A percentile compares a stretch with the other conserved stretches of the same genome.
Conservation (phyloP, 2,888 invertebrate species). For the Actias luna region DNA sequence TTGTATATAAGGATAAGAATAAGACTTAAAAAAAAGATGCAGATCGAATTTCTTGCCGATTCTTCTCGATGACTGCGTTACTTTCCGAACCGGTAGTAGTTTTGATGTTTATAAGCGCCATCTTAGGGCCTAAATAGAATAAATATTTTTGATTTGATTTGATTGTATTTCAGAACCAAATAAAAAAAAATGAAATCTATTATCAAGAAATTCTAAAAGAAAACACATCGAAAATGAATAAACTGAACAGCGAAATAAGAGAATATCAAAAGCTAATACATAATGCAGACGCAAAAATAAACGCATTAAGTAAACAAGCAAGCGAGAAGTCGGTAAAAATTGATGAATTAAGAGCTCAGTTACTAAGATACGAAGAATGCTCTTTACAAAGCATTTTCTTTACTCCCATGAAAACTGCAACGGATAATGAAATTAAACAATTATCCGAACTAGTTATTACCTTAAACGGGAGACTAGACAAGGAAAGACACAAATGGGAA, state of each 20-base stretch:
- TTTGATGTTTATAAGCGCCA: no score
- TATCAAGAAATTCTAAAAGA: conserved; percentile 77
- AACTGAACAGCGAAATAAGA: conserved; percentile 62
- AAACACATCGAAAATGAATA: conserved; percentile 73
- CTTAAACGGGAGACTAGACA: conserved; percentile 80
- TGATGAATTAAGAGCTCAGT: conserved; percentile 69
- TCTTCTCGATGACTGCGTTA: no score
- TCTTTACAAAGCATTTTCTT: conserved; percentile 75
- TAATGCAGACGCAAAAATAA: conserved; percentile 75
- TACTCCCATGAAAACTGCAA: conserved; percentile 78
- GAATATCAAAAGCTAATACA: conserved; percentile 67
- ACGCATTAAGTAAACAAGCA: conserved; percentile 71
- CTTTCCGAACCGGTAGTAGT: no score
- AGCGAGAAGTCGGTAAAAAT: conserved; percentile 72
- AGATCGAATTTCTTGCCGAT: no score
- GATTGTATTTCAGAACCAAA: conserved; percentile 70
- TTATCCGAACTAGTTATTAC: conserved; percentile 81
- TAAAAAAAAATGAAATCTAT: conserved; percentile 66
- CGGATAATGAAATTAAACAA: conserved; percentile 83
- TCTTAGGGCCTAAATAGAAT: no score
- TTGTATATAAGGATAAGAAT: no score
- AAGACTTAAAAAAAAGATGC: no score
- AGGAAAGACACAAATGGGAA: conserved; percentile 81
- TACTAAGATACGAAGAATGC: conserved; percentile 70
- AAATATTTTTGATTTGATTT: no score